Evolutionary conservation across 1,140 invertebrate species (phyloP), one percentile per base, ranked within the genome.

Genomic region (Oryzaephilus surinamensis): DNA sequence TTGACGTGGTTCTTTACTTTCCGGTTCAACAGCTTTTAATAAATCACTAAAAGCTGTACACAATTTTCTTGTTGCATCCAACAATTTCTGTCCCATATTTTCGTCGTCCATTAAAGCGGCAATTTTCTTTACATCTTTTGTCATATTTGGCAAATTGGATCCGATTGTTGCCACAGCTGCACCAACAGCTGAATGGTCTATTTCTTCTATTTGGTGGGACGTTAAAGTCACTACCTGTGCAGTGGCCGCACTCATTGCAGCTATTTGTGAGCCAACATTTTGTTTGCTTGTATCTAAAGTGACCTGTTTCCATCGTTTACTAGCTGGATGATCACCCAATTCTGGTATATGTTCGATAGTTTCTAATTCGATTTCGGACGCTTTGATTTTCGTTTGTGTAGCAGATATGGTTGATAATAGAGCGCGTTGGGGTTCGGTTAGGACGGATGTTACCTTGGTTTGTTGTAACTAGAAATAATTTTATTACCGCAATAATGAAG

Each of bases 211-310:
- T 73, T 1, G 80, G 70, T 6, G 80, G 83, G 89, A 88, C 1
- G 92, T 95, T 21, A 95, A 66, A 0, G 92, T 96, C n/a, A 99
- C 90, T 5, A 99, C 80, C 31, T 55, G 54, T 8, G 96, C 96
- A 0, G 95, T 98, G 23, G 95, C 95, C 1, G 94, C 95, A 70
- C 94, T 98, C 93, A 99, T 98, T 19, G 94, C 94, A 7, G 94
- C 95, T 50, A 99, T 84, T 63, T 98, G 91, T 20, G 89, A 91
- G 20, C 88, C 88, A 12, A 99, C 87, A 52, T 86, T 92, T 65
- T 98, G 93, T 57, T 94, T 93, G 58, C 92, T 93, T 8, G 93
- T 88, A 62, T 97, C 95, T 57, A 97, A 70, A 3, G 84, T 89
- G 31, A 84, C 85, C 56, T 94, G 86, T 61, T 89, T 90, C 91